Evolutionary conservation across 2,888 invertebrate species (phyloP).

Genomic region (Melitaea athalia): DNA sequence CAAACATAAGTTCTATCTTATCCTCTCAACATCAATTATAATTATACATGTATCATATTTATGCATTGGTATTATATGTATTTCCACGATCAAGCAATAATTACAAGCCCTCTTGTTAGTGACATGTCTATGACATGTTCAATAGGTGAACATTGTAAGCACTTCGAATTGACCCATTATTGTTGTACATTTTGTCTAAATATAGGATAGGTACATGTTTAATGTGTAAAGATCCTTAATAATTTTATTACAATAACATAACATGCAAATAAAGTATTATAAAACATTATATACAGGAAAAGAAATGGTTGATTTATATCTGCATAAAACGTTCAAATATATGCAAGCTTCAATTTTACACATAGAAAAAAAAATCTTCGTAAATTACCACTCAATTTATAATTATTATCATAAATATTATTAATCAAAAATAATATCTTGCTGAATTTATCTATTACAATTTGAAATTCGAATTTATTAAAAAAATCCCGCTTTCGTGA

Average conservation of each 20-base stretch:
- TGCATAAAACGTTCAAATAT: too few relatives aligned
- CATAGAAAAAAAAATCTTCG: not conserved
- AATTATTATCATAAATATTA: not conserved
- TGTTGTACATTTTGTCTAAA: constrained; percentile 21
- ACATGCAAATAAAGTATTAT: too few relatives aligned
- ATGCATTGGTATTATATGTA: constrained; percentile 13
- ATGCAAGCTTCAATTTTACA: not conserved
- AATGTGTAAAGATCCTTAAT: not conserved
- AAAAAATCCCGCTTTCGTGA: constrained; percentile 8
- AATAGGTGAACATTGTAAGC: constrained; percentile 30
- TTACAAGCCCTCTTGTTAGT: constrained; percentile 29
- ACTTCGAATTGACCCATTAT: constrained; percentile 27
- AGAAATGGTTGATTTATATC: too few relatives aligned
- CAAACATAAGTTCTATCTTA: not conserved
- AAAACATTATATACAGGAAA: too few relatives aligned
- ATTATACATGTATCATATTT: constrained; percentile 3
- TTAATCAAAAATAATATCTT: constrained; percentile 6
- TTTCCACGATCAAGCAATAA: constrained; percentile 28
- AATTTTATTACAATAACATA: too few relatives aligned
- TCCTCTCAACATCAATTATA: not conserved
- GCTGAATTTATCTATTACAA: constrained; percentile 17
- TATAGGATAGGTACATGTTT: not conserved
- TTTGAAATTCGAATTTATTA: constrained; percentile 17
- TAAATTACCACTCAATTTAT: not conserved
- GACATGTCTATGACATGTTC: constrained; percentile 38